Evolutionary conservation across 2,797 vertebrate species (phyloP).

Genomic region (Parotocinclus haroldoi): DNA sequence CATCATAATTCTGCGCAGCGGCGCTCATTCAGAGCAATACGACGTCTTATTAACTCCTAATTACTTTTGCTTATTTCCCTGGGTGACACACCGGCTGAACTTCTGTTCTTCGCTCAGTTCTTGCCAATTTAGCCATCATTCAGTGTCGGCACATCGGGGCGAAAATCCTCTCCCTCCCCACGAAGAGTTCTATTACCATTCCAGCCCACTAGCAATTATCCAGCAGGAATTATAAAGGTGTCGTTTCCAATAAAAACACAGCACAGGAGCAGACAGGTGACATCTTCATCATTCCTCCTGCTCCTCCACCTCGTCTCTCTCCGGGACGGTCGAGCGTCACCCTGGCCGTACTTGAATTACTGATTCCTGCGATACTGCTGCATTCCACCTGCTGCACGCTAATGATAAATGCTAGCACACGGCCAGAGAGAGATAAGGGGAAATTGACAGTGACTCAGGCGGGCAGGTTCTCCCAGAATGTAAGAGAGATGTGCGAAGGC

Average conservation of each 20-base stretch:
- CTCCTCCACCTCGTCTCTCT: neutral
- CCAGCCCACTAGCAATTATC: constrained; percentile 43
- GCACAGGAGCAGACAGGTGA: neutral
- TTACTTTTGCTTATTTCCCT: constrained; percentile 44
- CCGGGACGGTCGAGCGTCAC: neutral
- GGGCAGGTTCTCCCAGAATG: constrained; percentile 30
- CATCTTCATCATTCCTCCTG: constrained; percentile 8
- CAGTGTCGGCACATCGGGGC: constrained; percentile 29
- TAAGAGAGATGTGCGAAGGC: constrained; percentile 26
- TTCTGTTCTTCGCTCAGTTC: constrained; percentile 38
- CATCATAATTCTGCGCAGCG: constrained; percentile 25
- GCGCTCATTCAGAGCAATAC: constrained; percentile 14
- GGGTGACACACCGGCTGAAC: constrained; percentile 40
- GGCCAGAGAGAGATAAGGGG: constrained; percentile 27
- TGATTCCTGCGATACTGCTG: constrained; percentile 36
- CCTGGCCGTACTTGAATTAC: constrained; percentile 20
- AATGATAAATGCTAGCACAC: constrained; percentile 30
- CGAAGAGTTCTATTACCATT: constrained; percentile 38
- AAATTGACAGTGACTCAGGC: constrained; percentile 45
- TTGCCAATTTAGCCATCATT: constrained; percentile 48
- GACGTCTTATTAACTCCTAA: constrained; percentile 47
- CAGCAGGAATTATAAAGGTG: constrained; percentile 40
- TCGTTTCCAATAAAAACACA: constrained; percentile 22
- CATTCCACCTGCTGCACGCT: constrained; percentile 43
- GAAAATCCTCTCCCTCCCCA: constrained; percentile 32